phyloP scores from a whole-genome alignment of 2,113 vertebrate species.

The human (Homo sapiens) region GRCh38 chr3:70656001-70656500 shows the following conservation, averaged over 20 bases:
- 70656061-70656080: neutral
- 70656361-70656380: neutral
- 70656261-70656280: neutral
- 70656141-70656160: neutral
- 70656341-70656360: neutral
- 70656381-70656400: neutral
- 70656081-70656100: neutral
- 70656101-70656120: neutral
- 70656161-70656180: neutral
- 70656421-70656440: neutral
- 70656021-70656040: neutral
- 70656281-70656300: neutral
- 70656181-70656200: neutral
- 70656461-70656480: conserved; percentile 58
- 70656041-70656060: neutral
- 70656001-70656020: neutral
- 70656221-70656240: neutral
- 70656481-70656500: conserved; percentile 62
- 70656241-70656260: neutral
- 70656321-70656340: neutral
- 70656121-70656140: neutral
- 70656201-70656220: neutral
- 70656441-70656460: neutral
- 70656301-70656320: neutral
- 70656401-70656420: neutral